Conservation (phyloP, 2,888 invertebrate species). For the Calliphora vomitoria region DNA sequence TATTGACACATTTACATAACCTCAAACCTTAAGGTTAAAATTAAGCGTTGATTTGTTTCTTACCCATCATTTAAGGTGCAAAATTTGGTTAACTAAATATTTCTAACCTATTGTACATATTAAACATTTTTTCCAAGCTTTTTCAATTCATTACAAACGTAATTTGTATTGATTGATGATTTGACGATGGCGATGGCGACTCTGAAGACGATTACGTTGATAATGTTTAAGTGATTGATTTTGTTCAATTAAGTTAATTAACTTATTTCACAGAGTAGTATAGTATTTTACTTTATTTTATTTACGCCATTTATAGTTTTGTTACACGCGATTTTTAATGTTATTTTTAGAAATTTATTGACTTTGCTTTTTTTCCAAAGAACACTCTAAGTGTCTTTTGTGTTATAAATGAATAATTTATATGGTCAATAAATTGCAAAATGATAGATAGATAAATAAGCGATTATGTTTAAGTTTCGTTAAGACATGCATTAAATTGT, state of each 20-base stretch:
- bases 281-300: slow-evolving; percentile 18
- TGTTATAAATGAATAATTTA: slow-evolving; percentile 8
- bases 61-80: background rate
- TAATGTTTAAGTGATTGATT: slow-evolving; percentile 65
- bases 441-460: background rate
- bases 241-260: slow-evolving; percentile 71
- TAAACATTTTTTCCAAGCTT: background rate
- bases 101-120: background rate
- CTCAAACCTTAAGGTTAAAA: background rate
- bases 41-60: background rate
- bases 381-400: background rate
- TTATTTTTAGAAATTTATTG: slow-evolving; percentile 35
- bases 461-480: background rate
- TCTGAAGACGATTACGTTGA: background rate
- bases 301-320: slow-evolving; percentile 55
- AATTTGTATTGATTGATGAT: slow-evolving; percentile 34
- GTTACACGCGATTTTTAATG: slow-evolving; percentile 51
- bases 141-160: background rate
- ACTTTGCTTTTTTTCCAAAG: slow-evolving; percentile 8
- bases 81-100: background rate
- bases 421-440: slow-evolving; percentile 1
- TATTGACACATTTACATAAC: background rate
- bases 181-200: slow-evolving; percentile 3
- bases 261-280: slow-evolving; percentile 61
- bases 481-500: background rate